Conservation (phyloP, 2,113 vertebrate genomes). For the Dicaeum eximium region DNA sequence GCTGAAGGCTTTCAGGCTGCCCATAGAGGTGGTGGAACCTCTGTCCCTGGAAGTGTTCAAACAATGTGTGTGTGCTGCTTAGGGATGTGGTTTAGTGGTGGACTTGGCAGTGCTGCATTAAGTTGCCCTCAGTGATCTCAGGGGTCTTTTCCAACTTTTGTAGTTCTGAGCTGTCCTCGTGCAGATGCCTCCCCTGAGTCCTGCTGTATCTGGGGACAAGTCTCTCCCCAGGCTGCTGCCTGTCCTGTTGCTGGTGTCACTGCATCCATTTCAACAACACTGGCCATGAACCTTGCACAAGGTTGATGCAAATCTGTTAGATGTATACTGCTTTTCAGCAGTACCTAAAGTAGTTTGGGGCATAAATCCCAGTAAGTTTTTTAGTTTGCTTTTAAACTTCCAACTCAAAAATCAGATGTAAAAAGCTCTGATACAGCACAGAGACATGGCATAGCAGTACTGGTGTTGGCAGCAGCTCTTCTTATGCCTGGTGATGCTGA, state of each 20-base stretch:
- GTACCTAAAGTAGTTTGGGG: not conserved
- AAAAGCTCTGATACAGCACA: not conserved
- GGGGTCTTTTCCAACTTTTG: not conserved
- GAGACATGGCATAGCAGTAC: not conserved
- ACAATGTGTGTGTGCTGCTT: not conserved
- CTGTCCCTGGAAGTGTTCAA: not conserved
- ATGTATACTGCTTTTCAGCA: not conserved
- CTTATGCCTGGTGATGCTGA: not conserved
- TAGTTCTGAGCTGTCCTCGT: not conserved
- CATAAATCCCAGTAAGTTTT: not conserved
- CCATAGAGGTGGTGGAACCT: not conserved
- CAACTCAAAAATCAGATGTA: not conserved
- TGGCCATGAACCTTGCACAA: not conserved
- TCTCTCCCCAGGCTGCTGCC: not conserved
- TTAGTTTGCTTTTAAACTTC: not conserved
- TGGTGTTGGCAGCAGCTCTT: not conserved
- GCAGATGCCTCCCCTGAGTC: not conserved
- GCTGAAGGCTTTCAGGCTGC: too few relatives aligned
- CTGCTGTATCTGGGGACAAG: rapidly evolving
- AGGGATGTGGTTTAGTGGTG: not conserved
- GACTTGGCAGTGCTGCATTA: not conserved
- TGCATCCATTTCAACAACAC: not conserved
- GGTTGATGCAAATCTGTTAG: not conserved
- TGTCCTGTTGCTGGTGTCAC: not conserved
- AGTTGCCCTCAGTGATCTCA: not conserved